Conservation (phyloP, 2,113 vertebrate species). For the Hippocampus guttulatus region DNA sequence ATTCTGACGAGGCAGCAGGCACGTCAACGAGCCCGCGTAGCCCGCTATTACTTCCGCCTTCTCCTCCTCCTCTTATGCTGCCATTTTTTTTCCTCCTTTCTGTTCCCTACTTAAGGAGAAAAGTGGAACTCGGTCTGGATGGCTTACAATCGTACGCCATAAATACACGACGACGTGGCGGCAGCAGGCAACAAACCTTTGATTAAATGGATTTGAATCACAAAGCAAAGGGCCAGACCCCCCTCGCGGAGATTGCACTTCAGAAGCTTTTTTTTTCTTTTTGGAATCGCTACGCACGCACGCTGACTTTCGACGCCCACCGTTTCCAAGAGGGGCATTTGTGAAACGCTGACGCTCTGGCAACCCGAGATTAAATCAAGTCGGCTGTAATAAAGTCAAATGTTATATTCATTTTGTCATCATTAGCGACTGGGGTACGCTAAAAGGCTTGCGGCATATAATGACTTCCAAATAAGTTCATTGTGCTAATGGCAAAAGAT, state of each 20-base stretch:
- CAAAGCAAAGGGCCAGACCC: conserved; percentile 76
- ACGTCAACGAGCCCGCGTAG: conserved; percentile 64
- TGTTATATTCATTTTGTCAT: conserved; percentile 73
- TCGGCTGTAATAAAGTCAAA: conserved; percentile 67
- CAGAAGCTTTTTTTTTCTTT: conserved; percentile 63
- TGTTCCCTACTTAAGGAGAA: conserved; percentile 51
- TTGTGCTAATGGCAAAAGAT: conserved; percentile 64
- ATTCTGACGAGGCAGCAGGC: conserved; percentile 51
- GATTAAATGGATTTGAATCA: conserved; percentile 81
- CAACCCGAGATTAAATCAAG: conserved; percentile 74
- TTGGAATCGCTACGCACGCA: conserved; percentile 57
- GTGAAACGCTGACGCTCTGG: conserved; percentile 51
- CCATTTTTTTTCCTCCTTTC: conserved; percentile 49
- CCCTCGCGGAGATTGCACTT: conserved; percentile 65
- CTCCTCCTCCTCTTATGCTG: conserved; percentile 62
- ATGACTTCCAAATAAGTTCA: conserved; percentile 71
- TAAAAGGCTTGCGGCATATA: conserved; percentile 67
- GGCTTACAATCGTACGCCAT: conserved; percentile 71
- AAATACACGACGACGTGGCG: conserved; percentile 77
- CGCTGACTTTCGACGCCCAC: conserved; percentile 68
- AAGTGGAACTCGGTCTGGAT: conserved; percentile 54
- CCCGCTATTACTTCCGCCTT: conserved; percentile 70
- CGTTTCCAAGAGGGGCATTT: conserved; percentile 65
- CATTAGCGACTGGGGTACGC: conserved; percentile 64
- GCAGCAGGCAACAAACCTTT: conserved; percentile 78